phyloP scores from a whole-genome alignment of 2,797 vertebrate genomes.

The Loris lydekkerianus region DNA sequence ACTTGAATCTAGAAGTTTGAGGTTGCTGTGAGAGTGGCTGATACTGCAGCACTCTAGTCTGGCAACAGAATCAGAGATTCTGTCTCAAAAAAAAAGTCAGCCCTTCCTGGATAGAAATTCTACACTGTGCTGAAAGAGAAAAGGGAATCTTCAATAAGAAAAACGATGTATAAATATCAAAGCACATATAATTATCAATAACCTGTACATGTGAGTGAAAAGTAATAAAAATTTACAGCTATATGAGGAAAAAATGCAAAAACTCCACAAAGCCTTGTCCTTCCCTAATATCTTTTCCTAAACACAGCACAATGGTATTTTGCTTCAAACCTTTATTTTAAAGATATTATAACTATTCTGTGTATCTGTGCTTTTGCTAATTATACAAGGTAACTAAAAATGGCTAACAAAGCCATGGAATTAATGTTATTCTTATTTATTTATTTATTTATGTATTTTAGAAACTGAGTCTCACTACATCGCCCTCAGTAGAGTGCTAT shows the following conservation, averaged over 20 bases:
- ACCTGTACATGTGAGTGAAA: constrained; percentile 64
- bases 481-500: too few relatives aligned
- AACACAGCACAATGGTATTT: constrained; percentile 69
- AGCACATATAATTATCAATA: constrained; percentile 45
- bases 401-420: constrained; percentile 63
- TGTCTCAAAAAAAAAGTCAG: constrained; percentile 27
- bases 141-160: constrained; percentile 65
- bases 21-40: too few relatives aligned
- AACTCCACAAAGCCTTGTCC: constrained; percentile 40
- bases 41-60: too few relatives aligned
- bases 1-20: too few relatives aligned
- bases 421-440: constrained; percentile 40
- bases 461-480: too few relatives aligned
- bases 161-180: constrained; percentile 4
- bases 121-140: constrained; percentile 49
- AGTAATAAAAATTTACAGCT: constrained; percentile 63
- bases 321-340: constrained; percentile 79
- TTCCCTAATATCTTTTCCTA: constrained; percentile 60
- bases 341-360: constrained; percentile 70
- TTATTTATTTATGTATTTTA: too few relatives aligned
- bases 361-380: constrained; percentile 71
- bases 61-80: too few relatives aligned
- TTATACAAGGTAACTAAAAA: constrained; percentile 52
- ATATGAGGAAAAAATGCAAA: constrained; percentile 50
- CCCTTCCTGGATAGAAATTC: constrained; percentile 62